A percentile compares a stretch with the other conserved stretches of the same genome.
phyloP scores from a whole-genome alignment of 2,888 invertebrate species.

The Lordiphosa andalusiaca region DNA sequence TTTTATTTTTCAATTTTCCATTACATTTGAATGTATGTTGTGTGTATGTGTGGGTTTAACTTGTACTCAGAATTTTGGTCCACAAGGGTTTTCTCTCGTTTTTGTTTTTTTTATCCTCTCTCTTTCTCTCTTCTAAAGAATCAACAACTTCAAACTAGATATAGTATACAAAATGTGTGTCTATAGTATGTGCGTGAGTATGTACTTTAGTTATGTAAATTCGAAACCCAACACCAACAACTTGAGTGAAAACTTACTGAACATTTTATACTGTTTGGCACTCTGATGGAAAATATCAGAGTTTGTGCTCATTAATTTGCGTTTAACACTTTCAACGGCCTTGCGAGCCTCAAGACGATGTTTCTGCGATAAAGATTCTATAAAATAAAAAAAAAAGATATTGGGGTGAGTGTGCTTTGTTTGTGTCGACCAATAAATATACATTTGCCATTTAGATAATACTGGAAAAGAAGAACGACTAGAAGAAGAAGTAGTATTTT shows the following conservation, averaged over 20 bases:
- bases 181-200: constrained; percentile 5
- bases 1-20: constrained; percentile 1
- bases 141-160: constrained; percentile 13
- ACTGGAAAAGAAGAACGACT: constrained; percentile 66
- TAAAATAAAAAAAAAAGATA: constrained; percentile 44
- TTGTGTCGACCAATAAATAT: constrained; percentile 16
- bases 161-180: constrained; percentile 12
- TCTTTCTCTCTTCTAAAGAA: constrained; percentile 2
- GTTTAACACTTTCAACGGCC: constrained; percentile 52
- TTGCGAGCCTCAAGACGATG: constrained; percentile 44
- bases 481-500: constrained; percentile 41
- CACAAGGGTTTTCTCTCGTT: constrained; percentile 7
- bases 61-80: constrained; percentile 6
- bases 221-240: constrained; percentile 28
- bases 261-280: constrained; percentile 48
- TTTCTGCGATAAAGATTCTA: constrained; percentile 45
- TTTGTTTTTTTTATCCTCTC: constrained; percentile 2
- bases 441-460: constrained; percentile 35
- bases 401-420: constrained; percentile 14
- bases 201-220: constrained; percentile 16
- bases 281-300: constrained; percentile 29
- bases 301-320: constrained; percentile 37
- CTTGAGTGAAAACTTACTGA: constrained; percentile 46
- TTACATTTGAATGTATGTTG: not conserved
- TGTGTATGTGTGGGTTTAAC: too few species aligned